Base-by-base conservation (phyloP, 2,797 vertebrate species). In the Discoglossus pictus region DNA sequence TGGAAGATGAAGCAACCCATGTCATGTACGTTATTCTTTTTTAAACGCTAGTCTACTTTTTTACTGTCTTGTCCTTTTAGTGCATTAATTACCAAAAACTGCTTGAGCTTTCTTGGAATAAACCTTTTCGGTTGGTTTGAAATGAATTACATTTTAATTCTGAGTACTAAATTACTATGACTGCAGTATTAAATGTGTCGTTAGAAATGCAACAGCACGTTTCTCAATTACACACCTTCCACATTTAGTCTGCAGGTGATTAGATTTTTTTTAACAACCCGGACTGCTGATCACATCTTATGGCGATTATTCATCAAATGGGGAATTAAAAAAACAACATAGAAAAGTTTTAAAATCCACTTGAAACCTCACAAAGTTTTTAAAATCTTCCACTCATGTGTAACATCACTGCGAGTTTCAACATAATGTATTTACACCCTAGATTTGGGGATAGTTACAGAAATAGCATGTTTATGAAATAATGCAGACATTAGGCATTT, bases 141-240 rank as follows among this genome's bases (percentile, higher is more conserved):
- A 59, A 56, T 68, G 48, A 68, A 68, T 61, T 68, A 48, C 48
- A 68, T 54, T 68, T 68, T 68, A 68, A 68, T 68, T 61, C 61
- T 43, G 56, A 48, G 56, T 61, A 46, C 66, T 68, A 54, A 68
- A 68, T 61, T 68, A 68, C 66, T 68, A 51, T 61, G 48, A 53
- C 56, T 53, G 56, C 46, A 46, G 27, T 35, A 53, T 61, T 61
- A 68, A 68, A 67, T 58, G 64, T 50, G 54, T 54, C 51, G 53
- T 59, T 67, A 67, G 59, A 65, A 58, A 58, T 24, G 17, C 46
- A 42, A 25, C 43, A 58, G 54, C 64, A 39, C 38, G 20, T 50
- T 67, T 67, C 64, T 58, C 54, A 67, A 67, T 67, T 67, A 58
- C 54, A 56, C 36, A 67, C 46, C 64, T 67, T 39, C 64, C 44